phyloP scores from a whole-genome alignment of 2,888 invertebrate genomes.

The Tromatobia lineatoria region DNA sequence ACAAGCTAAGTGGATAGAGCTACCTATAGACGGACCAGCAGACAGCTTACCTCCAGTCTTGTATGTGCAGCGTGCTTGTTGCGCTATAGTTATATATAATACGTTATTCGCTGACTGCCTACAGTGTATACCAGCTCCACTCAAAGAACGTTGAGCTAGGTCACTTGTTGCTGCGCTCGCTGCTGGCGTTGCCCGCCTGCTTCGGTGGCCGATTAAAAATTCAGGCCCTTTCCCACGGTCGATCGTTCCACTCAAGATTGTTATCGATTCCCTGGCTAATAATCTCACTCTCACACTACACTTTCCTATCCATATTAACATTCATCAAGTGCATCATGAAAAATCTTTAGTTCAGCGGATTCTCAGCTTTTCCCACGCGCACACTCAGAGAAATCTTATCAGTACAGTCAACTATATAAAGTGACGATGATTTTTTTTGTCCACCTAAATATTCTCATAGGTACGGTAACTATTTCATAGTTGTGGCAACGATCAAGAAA shows the following conservation, averaged over 20 bases:
- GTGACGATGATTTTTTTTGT: no score
- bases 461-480: no score
- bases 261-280: conserved; percentile 65
- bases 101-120: conserved; percentile 21
- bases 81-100: conserved; percentile 54
- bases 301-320: background rate
- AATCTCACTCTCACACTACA: conserved; percentile 15
- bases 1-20: conserved; percentile 57
- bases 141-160: conserved; percentile 71
- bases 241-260: conserved; percentile 70
- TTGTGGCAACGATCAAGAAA: no score
- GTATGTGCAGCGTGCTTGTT: conserved; percentile 32
- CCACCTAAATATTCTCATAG: no score
- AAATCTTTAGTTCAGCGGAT: background rate
- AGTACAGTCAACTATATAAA: no score
- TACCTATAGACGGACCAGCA: conserved; percentile 47
- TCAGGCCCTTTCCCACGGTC: conserved; percentile 72
- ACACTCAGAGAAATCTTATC: background rate
- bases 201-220: conserved; percentile 71
- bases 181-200: conserved; percentile 38
- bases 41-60: conserved; percentile 50
- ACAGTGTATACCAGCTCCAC: conserved; percentile 45
- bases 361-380: background rate
- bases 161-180: conserved; percentile 74
- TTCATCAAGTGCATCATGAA: background rate